phyloP scores from a whole-genome alignment of 2,797 vertebrate species.

The Myotis pilosus region DNA sequence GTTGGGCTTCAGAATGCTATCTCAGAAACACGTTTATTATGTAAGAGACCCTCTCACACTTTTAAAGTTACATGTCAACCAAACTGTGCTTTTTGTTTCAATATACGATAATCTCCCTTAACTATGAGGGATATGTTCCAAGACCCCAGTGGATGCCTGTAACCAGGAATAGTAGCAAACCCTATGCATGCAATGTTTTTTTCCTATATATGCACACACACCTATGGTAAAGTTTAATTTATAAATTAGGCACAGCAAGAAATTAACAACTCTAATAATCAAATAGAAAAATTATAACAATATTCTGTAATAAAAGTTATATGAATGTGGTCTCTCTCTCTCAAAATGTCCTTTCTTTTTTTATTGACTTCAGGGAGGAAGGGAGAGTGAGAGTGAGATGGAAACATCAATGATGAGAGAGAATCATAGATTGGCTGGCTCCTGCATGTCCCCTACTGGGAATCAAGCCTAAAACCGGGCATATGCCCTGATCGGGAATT shows the following conservation, averaged over 20 bases:
- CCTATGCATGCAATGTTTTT: not conserved
- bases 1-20: not conserved
- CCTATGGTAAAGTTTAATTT: not conserved
- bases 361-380: not conserved
- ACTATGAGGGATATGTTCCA: not conserved
- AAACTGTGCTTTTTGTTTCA: slow-evolving; percentile 7
- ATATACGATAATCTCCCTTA: not conserved
- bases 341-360: not conserved
- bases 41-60: not conserved
- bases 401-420: not conserved
- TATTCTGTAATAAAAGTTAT: not conserved
- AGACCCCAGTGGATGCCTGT: not conserved
- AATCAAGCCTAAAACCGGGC: too few relatives aligned
- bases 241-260: not conserved
- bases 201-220: not conserved
- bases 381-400: not conserved
- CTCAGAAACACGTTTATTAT: not conserved
- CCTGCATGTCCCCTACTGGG: too few relatives aligned
- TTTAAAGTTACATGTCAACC: not conserved
- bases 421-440: not conserved
- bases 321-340: not conserved
- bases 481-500: too few relatives aligned
- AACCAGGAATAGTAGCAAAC: not conserved
- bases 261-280: not conserved
- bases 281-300: not conserved